A percentile compares a stretch with the other conserved stretches of the same genome.
phyloP scores from a whole-genome alignment of 2,888 invertebrate species.

The Lacanobia wlatinum region DNA sequence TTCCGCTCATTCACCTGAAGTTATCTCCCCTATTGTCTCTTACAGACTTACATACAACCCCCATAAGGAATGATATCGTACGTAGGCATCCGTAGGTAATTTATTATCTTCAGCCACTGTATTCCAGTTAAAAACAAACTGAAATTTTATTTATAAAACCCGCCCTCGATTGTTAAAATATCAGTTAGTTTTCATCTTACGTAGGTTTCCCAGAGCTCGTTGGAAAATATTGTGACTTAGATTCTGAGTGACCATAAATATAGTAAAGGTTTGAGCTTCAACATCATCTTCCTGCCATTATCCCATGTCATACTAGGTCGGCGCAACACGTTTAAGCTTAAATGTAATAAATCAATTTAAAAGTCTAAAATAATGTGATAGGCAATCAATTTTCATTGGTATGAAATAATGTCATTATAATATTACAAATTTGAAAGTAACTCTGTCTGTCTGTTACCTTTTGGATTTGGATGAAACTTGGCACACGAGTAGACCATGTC shows the following conservation, averaged over 20 bases:
- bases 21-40: neutral
- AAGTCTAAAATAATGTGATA: neutral
- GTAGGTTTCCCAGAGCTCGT: neutral
- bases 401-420: neutral
- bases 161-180: neutral
- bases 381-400: neutral
- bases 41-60: neutral
- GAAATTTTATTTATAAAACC: neutral
- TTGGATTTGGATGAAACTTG: too few species aligned
- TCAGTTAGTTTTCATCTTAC: neutral
- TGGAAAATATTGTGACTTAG: neutral
- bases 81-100: neutral
- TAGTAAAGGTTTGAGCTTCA: neutral
- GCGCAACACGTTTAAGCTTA: neutral
- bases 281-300: too few species aligned
- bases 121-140: neutral
- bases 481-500: too few species aligned
- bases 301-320: too few species aligned
- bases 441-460: too few species aligned
- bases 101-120: constrained; percentile 1
- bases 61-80: neutral
- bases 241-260: neutral
- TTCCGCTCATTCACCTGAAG: neutral
- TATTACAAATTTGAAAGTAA: too few species aligned
- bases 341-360: neutral